phyloP scores from a whole-genome alignment of 2,113 vertebrate genomes.

The Collichthys lucidus region DNA sequence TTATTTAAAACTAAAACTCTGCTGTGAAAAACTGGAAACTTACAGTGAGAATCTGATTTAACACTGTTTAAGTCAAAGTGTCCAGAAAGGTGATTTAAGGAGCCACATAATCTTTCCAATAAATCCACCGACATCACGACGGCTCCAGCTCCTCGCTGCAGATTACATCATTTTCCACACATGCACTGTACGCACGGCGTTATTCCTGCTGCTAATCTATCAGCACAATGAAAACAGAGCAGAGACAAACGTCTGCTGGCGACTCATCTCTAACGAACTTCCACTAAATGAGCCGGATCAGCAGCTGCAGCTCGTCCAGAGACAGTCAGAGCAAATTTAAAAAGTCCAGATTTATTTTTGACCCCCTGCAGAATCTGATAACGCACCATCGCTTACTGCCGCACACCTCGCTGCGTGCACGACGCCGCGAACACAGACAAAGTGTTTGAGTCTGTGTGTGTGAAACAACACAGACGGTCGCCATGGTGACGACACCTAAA shows the following conservation, averaged over 20 bases:
- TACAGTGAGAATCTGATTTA: too few relatives aligned
- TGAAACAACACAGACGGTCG: background rate
- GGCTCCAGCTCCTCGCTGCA: background rate
- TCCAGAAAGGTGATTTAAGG: background rate
- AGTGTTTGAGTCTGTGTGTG: background rate
- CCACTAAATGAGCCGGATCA: background rate
- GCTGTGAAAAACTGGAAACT: background rate
- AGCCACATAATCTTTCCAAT: background rate
- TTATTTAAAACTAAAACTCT: background rate
- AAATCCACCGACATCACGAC: too few relatives aligned
- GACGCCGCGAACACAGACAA: too few relatives aligned
- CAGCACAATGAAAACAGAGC: constrained; percentile 9
- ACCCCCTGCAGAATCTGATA: background rate
- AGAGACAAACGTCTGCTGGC: constrained; percentile 9
- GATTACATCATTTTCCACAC: background rate
- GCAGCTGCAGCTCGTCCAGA: constrained; percentile 25
- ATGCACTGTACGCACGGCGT: background rate
- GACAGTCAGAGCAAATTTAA: constrained; percentile 23
- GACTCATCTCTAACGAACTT: constrained; percentile 17
- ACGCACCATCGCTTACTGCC: background rate
- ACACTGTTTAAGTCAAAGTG: background rate
- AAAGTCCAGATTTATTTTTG: background rate
- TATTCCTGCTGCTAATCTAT: background rate
- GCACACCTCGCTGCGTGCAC: too few relatives aligned
- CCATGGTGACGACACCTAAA: background rate